These are phyloP conservation scores for Hyperoplus lanceolatus DNA, from an alignment of 2,797 vertebrate genomes.

Conservation along the genomic window DNA sequence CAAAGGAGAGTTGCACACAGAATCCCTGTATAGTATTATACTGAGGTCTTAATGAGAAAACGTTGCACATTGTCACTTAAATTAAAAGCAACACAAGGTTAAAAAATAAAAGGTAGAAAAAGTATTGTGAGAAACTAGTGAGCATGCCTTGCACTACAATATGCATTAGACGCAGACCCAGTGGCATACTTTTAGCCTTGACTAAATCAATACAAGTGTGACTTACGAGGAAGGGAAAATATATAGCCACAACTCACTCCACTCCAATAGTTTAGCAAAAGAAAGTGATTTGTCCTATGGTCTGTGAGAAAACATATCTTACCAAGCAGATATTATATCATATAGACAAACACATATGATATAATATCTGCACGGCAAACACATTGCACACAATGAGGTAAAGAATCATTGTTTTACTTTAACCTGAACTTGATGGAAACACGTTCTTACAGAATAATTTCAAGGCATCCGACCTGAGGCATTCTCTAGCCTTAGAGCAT, in stretches of 20 bases:
- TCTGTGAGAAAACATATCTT: background rate
- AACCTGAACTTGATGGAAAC: background rate
- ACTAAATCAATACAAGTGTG: slow-evolving; percentile 42
- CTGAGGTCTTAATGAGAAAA: background rate
- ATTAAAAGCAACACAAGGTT: background rate
- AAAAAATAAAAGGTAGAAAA: background rate
- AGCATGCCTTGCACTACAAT: slow-evolving; percentile 32
- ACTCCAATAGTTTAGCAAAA: slow-evolving; percentile 13
- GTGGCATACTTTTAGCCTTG: slow-evolving; percentile 26
- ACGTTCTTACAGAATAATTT: background rate
- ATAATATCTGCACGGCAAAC: background rate
- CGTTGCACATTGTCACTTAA: background rate
- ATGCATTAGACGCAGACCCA: slow-evolving; percentile 29
- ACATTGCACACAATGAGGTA: background rate
- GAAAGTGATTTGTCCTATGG: background rate
- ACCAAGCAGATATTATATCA: background rate
- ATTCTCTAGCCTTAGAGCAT: background rate
- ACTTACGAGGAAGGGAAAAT: slow-evolving; percentile 20
- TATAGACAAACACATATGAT: background rate
- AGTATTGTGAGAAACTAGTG: slow-evolving; percentile 8
- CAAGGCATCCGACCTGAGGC: background rate
- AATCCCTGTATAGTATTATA: background rate
- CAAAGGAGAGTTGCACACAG: too few relatives aligned
- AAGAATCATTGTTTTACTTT: background rate
- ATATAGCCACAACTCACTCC: slow-evolving; percentile 9